Percentiles rank a stretch among this genome's conserved stretches.
phyloP scores from a whole-genome alignment of 2,797 vertebrate genomes.

The Bucorvus abyssinicus region DNA sequence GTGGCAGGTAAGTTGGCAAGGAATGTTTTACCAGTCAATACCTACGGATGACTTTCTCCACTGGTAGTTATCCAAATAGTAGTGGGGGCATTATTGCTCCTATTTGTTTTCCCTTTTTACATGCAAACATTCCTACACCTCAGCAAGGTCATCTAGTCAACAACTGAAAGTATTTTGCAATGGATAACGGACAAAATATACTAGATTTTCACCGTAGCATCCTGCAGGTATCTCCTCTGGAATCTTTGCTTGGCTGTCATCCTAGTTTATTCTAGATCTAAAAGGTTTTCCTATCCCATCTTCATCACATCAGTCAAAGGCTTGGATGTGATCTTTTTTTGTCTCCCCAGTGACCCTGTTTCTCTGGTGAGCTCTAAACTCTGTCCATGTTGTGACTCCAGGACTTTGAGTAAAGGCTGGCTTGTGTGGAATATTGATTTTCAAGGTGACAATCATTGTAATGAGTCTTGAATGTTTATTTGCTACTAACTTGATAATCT shows the following conservation, averaged over 20 bases:
- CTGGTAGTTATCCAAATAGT: neutral
- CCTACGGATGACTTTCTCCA: accelerated
- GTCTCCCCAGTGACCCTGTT: neutral
- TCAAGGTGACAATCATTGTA: neutral
- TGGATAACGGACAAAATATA: neutral
- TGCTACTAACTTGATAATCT: neutral
- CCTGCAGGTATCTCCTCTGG: neutral
- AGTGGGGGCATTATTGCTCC: neutral
- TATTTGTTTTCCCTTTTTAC: neutral
- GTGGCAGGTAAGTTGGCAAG: neutral
- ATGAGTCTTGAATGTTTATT: neutral
- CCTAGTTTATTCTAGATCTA: neutral
- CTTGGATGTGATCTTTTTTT: neutral
- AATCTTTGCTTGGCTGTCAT: neutral
- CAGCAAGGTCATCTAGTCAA: neutral
- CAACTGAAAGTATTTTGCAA: neutral
- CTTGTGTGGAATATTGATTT: neutral
- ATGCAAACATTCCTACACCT: neutral
- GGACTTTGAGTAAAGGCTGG: neutral
- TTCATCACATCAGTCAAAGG: neutral
- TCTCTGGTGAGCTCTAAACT: neutral
- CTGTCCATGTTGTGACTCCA: neutral
- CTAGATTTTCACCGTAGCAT: neutral
- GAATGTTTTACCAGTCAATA: neutral
- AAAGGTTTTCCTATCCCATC: neutral